Base-by-base conservation (phyloP, 2,113 vertebrate genomes). In the Oxyura jamaicensis region DNA sequence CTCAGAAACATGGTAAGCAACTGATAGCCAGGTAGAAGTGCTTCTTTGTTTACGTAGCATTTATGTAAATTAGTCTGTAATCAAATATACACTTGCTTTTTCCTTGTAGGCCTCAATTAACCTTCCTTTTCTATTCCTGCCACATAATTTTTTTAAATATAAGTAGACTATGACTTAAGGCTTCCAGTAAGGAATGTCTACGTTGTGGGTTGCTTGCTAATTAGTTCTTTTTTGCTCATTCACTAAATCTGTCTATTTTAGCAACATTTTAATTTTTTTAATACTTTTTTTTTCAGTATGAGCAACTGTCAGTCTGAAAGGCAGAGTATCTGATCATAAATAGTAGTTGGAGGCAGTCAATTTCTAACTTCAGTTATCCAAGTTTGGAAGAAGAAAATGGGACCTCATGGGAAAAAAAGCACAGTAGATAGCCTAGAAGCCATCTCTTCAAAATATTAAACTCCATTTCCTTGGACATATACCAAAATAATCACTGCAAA, bases 41-140 rank as follows among this genome's bases (percentile, higher is more conserved):
- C 93, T 93, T n/a, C 94, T 90, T 91, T 96, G 94, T 97, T 96
- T 97, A 87, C 91, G 89, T 66, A 94, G 93, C 92, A 67, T 90
- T 97, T 96, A 97, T 97, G 96, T 6, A 97, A 94, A 97, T 97
- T 8, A 80, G 93, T 46, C 23, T 91, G 96, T 96, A 97, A 97
- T 97, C 96, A 97, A 96, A 95, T 94, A 89, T 18, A 85, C 50
- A 53, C 91, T 94, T 89, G 79, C 91, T 60, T 95, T 96, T 96
- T 91, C 81, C 86, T 95, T 83, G 76, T 81, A 92, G 86, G 80
- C 83, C 92, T 91, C 91, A 90, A 88, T 97, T 97, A 97, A 96
- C 96, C 90, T 94, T 83, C 67, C 83, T 83, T 94, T 91, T 74
- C 74, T 85, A 42, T 88, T 91, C 87, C 71, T 83, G 8, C 80